phyloP scores from a whole-genome alignment of 2,888 invertebrate genomes.

The Pantelozetes paolii region DNA sequence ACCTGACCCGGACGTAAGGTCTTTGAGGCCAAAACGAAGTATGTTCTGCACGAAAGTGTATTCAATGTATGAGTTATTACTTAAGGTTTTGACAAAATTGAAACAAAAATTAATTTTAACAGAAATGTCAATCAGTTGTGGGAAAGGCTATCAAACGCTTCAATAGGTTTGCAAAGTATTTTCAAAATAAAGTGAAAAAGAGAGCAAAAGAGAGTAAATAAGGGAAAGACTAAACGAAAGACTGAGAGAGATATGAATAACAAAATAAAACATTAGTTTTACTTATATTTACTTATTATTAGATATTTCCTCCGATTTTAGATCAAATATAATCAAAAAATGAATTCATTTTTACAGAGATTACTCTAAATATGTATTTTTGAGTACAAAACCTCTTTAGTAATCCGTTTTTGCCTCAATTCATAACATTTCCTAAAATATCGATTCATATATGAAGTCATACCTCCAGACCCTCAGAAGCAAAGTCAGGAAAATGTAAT shows the following conservation, averaged over 20 bases:
- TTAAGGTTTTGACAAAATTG: background rate
- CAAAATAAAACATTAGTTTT: too few relatives aligned
- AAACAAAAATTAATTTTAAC: too few relatives aligned
- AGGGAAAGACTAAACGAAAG: too few relatives aligned
- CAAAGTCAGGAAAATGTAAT: constrained; percentile 29
- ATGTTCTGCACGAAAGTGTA: constrained; percentile 55
- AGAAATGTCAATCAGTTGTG: too few relatives aligned
- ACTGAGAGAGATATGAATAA: too few relatives aligned
- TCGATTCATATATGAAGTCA: constrained; percentile 6
- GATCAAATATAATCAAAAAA: too few relatives aligned
- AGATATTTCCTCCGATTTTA: background rate
- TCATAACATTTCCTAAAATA: background rate
- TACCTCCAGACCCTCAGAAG: constrained; percentile 25
- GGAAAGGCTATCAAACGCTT: too few relatives aligned
- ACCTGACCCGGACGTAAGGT: constrained; percentile 87
- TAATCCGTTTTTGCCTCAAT: background rate
- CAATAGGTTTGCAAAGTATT: too few relatives aligned
- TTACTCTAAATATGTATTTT: background rate
- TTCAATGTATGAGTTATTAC: background rate
- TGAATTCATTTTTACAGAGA: background rate
- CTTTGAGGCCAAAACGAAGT: constrained; percentile 84
- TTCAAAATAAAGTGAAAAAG: too few relatives aligned
- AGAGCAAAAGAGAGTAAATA: too few relatives aligned
- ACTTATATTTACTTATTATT: background rate
- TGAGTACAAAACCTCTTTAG: background rate